Evolutionary conservation across 2,888 invertebrate genomes (phyloP), one percentile per base, ranked within the genome.

Genomic region (Trichopoda pennipes): DNA sequence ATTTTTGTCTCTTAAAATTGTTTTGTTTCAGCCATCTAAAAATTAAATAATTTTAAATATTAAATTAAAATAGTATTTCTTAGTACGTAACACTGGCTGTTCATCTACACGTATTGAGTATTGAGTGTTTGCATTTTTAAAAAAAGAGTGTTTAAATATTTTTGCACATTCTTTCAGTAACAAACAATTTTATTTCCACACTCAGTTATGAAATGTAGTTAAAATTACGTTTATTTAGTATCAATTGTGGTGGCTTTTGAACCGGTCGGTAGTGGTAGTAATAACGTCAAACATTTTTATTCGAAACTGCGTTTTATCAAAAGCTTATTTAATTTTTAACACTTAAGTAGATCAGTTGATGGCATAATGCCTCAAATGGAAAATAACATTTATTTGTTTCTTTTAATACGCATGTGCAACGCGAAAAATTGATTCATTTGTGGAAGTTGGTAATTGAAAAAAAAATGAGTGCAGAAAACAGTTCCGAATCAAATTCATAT

Each of bases 401-500:
- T n/a, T n/a, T n/a, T n/a, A n/a, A n/a, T 49, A 75, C 74, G 56
- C 76, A 68, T 58, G 63, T 73, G 77, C 56, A 63, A 63, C 49
- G 9, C 51, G 21, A 55, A 58, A 21, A 12, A n/a, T 53, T 47
- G 12, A 17, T 38, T 49, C n/a, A 14, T 55, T 63, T 53, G 19
- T 21, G 19, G n/a, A 38, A 73, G 56, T 47, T 47, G n/a, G 4
- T 23, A 44, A n/a, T n/a, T 32, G 0, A 17, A 61, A 44, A 79
- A 17, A 61, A 61, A 44, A 82, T 82, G 82, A 32, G 75, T 3
- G 75, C 75, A 76, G 61, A 72, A 55, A 79, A 63, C 7, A 74
- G 28, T 56, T 61, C 70, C 32, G 79, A 82, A 58, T 51, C 51
- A n/a, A 47, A 38, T 1, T 44, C 66, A n/a, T 61, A 55, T 55